These are phyloP conservation scores for Otus sunia DNA, from an alignment of 2,113 vertebrate species.

Conservation along the genomic window DNA sequence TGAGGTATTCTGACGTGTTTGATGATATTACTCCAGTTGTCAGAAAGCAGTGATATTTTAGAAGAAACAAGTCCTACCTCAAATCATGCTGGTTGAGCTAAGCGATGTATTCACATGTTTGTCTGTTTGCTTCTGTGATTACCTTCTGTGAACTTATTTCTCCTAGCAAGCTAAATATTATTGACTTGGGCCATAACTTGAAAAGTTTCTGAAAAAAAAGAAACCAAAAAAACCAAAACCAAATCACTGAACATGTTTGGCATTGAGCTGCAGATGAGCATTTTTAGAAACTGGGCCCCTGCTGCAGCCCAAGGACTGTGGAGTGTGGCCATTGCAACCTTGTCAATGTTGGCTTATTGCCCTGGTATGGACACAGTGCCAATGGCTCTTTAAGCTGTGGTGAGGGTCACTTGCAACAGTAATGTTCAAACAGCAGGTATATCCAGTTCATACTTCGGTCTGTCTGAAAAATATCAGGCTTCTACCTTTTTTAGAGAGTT, in stretches of 20 bases:
- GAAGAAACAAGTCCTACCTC: background rate
- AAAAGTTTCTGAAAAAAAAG: rapidly evolving
- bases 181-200: rapidly evolving
- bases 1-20: background rate
- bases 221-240: background rate
- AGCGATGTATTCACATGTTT: background rate
- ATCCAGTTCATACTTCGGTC: background rate
- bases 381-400: background rate
- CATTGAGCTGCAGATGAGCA: background rate
- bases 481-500: background rate
- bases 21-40: background rate
- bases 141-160: background rate
- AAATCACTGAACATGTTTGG: background rate
- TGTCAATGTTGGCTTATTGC: background rate
- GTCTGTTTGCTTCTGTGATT: background rate
- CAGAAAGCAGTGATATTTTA: background rate
- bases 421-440: background rate
- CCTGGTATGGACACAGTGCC: background rate
- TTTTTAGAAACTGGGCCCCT: background rate
- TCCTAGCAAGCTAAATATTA: background rate
- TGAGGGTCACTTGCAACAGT: background rate
- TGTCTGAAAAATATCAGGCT: background rate
- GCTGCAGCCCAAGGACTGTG: background rate
- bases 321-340: background rate
- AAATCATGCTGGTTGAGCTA: background rate